Evolutionary conservation across 2,797 vertebrate species (phyloP).

Genomic region (Pristis pectinata): DNA sequence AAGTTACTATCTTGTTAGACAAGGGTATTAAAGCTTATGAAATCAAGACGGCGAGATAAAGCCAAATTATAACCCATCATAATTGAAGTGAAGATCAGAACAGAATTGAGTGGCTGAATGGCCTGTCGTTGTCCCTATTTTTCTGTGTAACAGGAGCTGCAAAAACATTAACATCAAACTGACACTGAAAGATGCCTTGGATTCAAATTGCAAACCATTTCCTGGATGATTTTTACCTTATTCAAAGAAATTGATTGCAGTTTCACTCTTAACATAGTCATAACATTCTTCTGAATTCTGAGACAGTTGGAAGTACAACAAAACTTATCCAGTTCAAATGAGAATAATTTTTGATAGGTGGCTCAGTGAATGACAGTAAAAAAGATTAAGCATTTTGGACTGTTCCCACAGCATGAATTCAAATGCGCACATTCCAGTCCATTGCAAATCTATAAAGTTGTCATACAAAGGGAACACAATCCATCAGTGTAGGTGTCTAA

Average conservation of each 20-base stretch:
- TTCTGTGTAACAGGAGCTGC: neutral
- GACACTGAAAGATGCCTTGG: neutral
- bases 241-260: neutral
- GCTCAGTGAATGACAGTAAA: neutral
- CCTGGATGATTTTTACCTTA: neutral
- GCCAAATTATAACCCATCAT: neutral
- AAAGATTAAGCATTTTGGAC: neutral
- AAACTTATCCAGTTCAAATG: neutral
- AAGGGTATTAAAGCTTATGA: neutral
- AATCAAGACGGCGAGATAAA: neutral
- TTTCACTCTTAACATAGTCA: neutral
- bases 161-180: neutral
- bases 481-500: neutral
- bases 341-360: neutral
- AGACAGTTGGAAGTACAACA: neutral
- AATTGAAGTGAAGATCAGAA: neutral
- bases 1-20: neutral
- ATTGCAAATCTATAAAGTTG: neutral
- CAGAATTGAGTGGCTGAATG: neutral
- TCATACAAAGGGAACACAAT: neutral
- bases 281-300: neutral
- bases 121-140: too few relatives aligned
- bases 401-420: neutral
- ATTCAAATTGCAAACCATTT: neutral
- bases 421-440: neutral